Base-by-base conservation (phyloP, 2,113 vertebrate species). In the Anarhynchus alexandrinus region DNA sequence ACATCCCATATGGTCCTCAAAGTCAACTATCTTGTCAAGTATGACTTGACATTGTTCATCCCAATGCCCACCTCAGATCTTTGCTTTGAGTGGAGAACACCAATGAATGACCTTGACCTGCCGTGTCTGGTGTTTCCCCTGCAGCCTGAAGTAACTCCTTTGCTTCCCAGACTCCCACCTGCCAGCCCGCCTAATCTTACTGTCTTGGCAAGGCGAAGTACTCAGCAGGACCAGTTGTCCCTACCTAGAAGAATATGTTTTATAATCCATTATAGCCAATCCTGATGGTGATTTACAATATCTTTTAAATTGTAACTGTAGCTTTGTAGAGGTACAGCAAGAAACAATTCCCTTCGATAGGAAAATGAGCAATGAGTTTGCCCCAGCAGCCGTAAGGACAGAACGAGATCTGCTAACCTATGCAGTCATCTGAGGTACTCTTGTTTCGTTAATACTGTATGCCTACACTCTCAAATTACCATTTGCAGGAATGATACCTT, bases 91-190 rank as follows among this genome's bases (percentile, higher is more conserved):
- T 15, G 22, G 29, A 86, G 55, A 93, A 54, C 38, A 71, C 29
- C 22, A 78, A 11, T 18, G 47, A 93, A 78, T 27, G 61, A 94
- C 54, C 74, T 93, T 62, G 74, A 90, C 57, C 49, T 81, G 43
- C 40, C 27, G 12, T 15, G 25, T 76, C 90, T 88, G 38, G 18
- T 43, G 47, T 82, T 78, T 65, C 51, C 73, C 54, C 22, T 42
- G 25, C 45, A 89, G 86, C 70, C 82, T 80, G 38, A 74, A 88
- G 67, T 36, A 94, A 90, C 71, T 84, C 69, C 36, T 42, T 57
- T 85, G 70, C 32, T 77, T 17, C 65, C 70, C 78, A 96, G 94
- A 88, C 88, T 97, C 74, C 83, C 86, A 94, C 86, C 86, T 85
- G 92, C 78, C 72, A 72, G 36, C 17, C 90, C 4, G 38, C 59